Evolutionary conservation across 30 jellyfish, hydroid and myxozoan genomes (phyloP).

Genomic region (Pelagia noctiluca): DNA sequence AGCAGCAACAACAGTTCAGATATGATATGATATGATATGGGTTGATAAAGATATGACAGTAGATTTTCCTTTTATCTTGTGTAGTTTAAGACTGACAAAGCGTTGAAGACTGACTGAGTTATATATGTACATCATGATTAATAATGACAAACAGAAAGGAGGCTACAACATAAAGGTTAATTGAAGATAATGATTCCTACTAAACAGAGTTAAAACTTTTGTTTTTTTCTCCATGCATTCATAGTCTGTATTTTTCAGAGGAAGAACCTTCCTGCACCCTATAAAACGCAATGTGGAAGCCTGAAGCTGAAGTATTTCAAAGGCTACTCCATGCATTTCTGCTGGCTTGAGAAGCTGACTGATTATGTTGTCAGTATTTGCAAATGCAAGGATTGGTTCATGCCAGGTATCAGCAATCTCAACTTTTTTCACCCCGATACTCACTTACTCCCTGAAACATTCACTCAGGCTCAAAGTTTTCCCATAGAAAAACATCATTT

Average conservation of each 20-base stretch:
- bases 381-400: conserved; percentile 83
- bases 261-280: conserved; percentile 69
- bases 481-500: neutral
- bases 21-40: too few relatives aligned
- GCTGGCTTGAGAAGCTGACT: conserved; percentile 87
- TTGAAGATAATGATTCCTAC: too few relatives aligned
- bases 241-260: conserved; percentile 31
- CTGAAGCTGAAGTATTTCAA: conserved; percentile 68
- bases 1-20: too few relatives aligned
- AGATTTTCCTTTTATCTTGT: too few relatives aligned
- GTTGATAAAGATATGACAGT: too few relatives aligned
- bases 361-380: conserved; percentile 73
- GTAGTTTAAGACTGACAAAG: too few relatives aligned
- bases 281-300: conserved; percentile 78
- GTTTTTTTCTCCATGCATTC: neutral
- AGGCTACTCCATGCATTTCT: conserved; percentile 79
- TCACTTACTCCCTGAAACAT: neutral
- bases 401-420: conserved; percentile 70
- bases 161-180: too few relatives aligned
- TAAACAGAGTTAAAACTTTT: neutral
- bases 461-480: neutral
- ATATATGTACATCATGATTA: too few relatives aligned
- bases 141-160: too few relatives aligned
- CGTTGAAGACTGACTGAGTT: too few relatives aligned
- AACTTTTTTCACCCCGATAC: neutral